These are phyloP conservation scores for Incurvaria masculella DNA, from an alignment of 2,888 invertebrate genomes.

Conservation along the genomic window DNA sequence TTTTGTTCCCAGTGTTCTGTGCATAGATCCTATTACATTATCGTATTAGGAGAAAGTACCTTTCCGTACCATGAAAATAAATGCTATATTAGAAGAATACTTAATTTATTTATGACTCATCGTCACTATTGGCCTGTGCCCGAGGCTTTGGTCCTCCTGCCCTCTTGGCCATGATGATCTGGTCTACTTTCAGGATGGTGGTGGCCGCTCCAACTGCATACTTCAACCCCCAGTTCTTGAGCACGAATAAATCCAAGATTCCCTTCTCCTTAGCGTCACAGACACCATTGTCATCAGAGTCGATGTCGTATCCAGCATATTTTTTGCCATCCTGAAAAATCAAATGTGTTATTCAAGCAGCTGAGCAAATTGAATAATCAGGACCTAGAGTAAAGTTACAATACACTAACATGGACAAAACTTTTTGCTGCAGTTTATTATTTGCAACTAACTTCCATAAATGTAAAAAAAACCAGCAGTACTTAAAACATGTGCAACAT, in stretches of 20 bases:
- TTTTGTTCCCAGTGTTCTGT: too few relatives aligned
- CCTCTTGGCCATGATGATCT: slow-evolving; percentile 97
- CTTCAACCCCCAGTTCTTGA: slow-evolving; percentile 93
- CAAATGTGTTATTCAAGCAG: too few relatives aligned
- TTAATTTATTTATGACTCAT: slow-evolving; percentile 57
- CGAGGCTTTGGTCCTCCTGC: slow-evolving; percentile 93
- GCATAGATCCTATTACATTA: too few relatives aligned
- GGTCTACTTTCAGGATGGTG: slow-evolving; percentile 91
- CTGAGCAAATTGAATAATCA: too few relatives aligned
- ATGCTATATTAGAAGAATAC: background rate
- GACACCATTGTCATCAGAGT: slow-evolving; percentile 66
- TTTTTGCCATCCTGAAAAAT: slow-evolving; percentile 70
- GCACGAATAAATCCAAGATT: slow-evolving; percentile 78
- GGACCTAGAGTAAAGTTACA: too few relatives aligned
- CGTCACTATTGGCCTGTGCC: slow-evolving; percentile 65
- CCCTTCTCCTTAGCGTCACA: slow-evolving; percentile 74
- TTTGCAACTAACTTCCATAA: too few relatives aligned
- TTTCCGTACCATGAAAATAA: background rate
- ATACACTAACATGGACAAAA: too few relatives aligned
- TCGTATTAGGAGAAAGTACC: too few relatives aligned
- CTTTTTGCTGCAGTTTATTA: too few relatives aligned
- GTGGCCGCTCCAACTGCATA: slow-evolving; percentile 93
- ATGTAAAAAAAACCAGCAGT: too few relatives aligned
- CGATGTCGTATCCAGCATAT: slow-evolving; percentile 84
- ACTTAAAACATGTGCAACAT: too few relatives aligned